Base-by-base conservation (phyloP, 2,888 invertebrate genomes). In the Trissolcus brochymenae region DNA sequence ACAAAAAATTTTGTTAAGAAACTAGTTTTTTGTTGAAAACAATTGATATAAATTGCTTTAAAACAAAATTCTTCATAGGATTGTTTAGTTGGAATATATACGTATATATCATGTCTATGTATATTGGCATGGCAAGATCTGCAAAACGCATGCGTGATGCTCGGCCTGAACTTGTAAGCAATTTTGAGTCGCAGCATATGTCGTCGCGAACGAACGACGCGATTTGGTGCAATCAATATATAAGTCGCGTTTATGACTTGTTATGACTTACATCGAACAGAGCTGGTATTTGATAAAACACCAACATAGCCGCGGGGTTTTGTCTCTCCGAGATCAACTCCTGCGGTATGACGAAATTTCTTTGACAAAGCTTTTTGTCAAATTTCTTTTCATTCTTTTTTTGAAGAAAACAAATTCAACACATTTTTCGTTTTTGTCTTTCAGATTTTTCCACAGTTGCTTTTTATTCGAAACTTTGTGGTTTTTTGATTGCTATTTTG, bases 141-240 rank as follows among this genome's bases (percentile, higher is more conserved):
- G 59, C 70, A 68, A 49, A 55, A 72, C 81, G 77, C 81, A 80
- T 81, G 81, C 67, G 67, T 68, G 75, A 73, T 72, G 41, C 14
- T 29, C 40, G 29, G 53, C 41, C 35, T 40, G 40, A 55, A 40
- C 50, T 43, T 25, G 19, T 68, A 54, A 56, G 50, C 21, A 50
- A 54, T 50, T 70, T 70, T 70, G 14, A 61, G 68, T 35, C 61
- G 25, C 61, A 50, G 17, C 25, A 50, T 56, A 54, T 61, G 56
- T 51, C 56, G 50, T 56, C 25, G 55, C 16, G 35, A 62, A 40
- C 19, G n/a, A 57, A 51, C 29, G 43, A 51, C 51, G 49, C 17
- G 51, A 51, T 62, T 55, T 62, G 14, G 40, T 21, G 51, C 17
- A 62, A 62, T 62, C 70, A 43, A 51, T 71, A 56, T 35, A 35